Base-by-base conservation (phyloP, 2,888 invertebrate species). In the Unio pictorum region DNA sequence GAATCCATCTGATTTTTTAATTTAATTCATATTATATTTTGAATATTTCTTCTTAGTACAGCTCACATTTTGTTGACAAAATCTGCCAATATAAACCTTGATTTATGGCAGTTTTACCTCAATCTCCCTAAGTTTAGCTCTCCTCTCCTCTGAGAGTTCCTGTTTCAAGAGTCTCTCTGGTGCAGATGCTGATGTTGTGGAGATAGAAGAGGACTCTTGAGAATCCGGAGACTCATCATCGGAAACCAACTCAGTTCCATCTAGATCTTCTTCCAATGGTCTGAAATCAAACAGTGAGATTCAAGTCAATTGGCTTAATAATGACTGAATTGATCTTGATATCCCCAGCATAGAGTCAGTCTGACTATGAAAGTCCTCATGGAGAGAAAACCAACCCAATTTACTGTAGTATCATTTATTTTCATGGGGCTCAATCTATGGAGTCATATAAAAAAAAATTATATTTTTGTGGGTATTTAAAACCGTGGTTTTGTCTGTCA, bases 111-210 rank as follows among this genome's bases (percentile, higher is more conserved):
- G 3, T 45, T 45, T 45, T 69, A 91, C 94, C 92, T 99, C 99
- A 84, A 99, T 95, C 90, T 98, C 98, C 34, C 98, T 93, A 7
- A 92, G 82, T 79, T 91, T 89, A 61, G 87, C 86, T 64, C 91
- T 77, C 66, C 90, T 83, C 68, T 90, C 89, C 73, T 91, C 91
- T 6, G 89, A 87, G 84, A 89, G 87, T 67, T 85, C 86, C 30
- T 78, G 79, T 57, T 75, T 73, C 45, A 68, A 68, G 23, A 67
- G 64, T 20, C 59, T 66, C 7, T 66, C 60, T n/a, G 61, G n/a
- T 68, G 64, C 55, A 68, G 72, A 59, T 66, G 68, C 34, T 67
- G 63, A 17, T 71, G 73, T 45, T 68, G 45, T 45, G 45, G 45
- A 45, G 45, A 45, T 71, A 7, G 67, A 68, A 30, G 67, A 69